These are phyloP conservation scores for Polylopha cassiicola DNA, from an alignment of 2,888 invertebrate genomes.

Conservation along the genomic window DNA sequence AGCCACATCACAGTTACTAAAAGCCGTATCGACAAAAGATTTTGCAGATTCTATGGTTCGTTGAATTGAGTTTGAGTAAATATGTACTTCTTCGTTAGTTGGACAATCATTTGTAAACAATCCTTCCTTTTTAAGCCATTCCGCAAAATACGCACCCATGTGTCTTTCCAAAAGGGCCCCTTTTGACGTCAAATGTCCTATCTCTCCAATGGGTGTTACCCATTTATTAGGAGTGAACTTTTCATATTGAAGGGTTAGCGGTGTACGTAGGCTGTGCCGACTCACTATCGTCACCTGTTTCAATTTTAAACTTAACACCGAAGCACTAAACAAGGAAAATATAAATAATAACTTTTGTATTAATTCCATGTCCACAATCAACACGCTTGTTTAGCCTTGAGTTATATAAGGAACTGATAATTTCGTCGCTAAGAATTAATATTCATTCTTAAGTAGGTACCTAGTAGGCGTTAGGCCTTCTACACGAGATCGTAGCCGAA, in stretches of 20 bases:
- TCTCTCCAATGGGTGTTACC: slow-evolving; percentile 42
- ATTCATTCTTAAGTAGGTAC: no score
- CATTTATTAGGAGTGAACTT: slow-evolving; percentile 40
- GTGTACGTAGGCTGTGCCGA: slow-evolving; percentile 54
- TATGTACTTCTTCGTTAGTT: slow-evolving; percentile 32
- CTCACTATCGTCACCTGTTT: slow-evolving; percentile 53
- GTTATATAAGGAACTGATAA: slow-evolving; percentile 19
- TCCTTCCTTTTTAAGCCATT: slow-evolving; percentile 43
- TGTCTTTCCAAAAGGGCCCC: slow-evolving; percentile 50
- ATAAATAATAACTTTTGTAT: slow-evolving; percentile 9
- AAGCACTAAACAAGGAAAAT: slow-evolving; percentile 10
- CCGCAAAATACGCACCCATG: slow-evolving; percentile 50
- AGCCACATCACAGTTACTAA: slow-evolving; percentile 43
- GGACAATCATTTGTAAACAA: slow-evolving; percentile 44
- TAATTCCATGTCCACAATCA: slow-evolving; percentile 16
- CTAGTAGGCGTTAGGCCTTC: no score
- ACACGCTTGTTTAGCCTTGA: slow-evolving; percentile 6
- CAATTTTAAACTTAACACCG: slow-evolving; percentile 24
- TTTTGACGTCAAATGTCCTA: slow-evolving; percentile 49
- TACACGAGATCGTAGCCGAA: no score
- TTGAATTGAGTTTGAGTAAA: slow-evolving; percentile 52
- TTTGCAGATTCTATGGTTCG: slow-evolving; percentile 51
- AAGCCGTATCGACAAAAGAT: slow-evolving; percentile 48
- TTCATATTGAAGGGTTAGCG: slow-evolving; percentile 39
- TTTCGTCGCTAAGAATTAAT: no score